Evolutionary conservation across 2,797 vertebrate species (phyloP).

Genomic region (Manis pentadactyla): DNA sequence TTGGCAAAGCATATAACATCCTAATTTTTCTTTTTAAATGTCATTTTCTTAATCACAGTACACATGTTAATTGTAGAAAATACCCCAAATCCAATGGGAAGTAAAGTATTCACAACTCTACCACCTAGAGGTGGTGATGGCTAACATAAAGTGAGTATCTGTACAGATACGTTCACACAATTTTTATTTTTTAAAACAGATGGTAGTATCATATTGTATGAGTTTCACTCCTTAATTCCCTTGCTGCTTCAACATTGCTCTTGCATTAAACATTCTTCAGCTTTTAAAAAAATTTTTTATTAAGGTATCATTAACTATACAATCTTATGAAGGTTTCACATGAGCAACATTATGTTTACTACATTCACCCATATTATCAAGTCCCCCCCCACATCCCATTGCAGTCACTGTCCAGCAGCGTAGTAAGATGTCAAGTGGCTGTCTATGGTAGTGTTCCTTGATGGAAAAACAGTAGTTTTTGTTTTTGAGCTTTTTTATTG

Average conservation of each 20-base stretch:
- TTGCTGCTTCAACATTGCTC: not conserved
- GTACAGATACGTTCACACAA: not conserved
- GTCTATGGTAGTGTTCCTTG: not conserved
- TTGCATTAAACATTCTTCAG: not conserved
- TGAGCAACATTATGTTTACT: too few species aligned
- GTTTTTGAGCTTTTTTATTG: not conserved
- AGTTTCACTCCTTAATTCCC: not conserved
- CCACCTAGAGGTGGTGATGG: not conserved
- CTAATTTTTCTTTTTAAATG: constrained; percentile 14
- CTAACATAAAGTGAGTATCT: not conserved
- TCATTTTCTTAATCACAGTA: not conserved
- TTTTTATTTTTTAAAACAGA: not conserved
- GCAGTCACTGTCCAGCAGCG: too few species aligned
- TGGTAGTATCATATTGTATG: not conserved
- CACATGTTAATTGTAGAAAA: not conserved
- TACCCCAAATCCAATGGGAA: not conserved
- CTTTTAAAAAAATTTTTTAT: too few species aligned
- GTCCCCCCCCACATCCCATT: too few species aligned
- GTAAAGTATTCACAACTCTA: not conserved
- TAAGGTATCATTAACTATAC: too few species aligned
- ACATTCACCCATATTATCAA: too few species aligned
- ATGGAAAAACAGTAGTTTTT: not conserved
- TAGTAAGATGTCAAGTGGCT: not conserved
- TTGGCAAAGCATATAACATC: not conserved
- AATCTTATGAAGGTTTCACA: too few species aligned